Evolutionary conservation across 2,113 vertebrate species (phyloP), one percentile per base, ranked within the genome.

Genomic region (Brachyhypopomus occidentalis): DNA sequence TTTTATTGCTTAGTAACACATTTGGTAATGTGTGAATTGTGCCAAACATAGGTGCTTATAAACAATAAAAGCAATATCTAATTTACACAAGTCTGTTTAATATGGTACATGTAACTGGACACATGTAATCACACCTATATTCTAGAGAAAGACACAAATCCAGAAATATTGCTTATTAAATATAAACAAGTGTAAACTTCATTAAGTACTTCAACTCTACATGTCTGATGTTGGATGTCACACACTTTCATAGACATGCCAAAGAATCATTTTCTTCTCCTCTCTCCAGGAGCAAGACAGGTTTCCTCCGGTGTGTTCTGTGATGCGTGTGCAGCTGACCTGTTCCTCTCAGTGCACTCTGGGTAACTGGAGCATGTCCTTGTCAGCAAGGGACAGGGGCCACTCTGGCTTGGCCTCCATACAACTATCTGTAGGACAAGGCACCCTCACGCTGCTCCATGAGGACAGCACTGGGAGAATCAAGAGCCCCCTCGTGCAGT

Each of bases 401-500:
- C 91, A 88, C 63, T 92, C 93, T 2, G 92, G 94, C 8, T 85
- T 95, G 4, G 88, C 90, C 52, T 88, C 86, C 8, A 81, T 93
- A 52, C 90, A 91, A 74, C 80, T 93, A 4, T 85, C 87, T 17
- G 82, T 74, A 16, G 93, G 94, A 2, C 75, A 86, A 2, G 93
- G 94, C 2, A 30, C 56, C 20, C 80, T 94, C 7, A 90, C 85
- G 14, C 80, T 92, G 30, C 85, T 89, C 70, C 85, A 81, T 1
- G 87, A 80, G 7, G 83, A 52, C 83, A 81, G 17, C 25, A 0
- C 20, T 16, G 72, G 0, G 12, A 71, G 83, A 3, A 17, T 55
- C n/a, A n/a, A 74, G 62, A 17, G 34, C 2, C 60, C 23, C 6
- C 7, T 30, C 0, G 36, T 72, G n/a, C 75, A 79, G 48, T 66